Conservation (phyloP, 2,888 invertebrate species). For the Diarsia dahlii region DNA sequence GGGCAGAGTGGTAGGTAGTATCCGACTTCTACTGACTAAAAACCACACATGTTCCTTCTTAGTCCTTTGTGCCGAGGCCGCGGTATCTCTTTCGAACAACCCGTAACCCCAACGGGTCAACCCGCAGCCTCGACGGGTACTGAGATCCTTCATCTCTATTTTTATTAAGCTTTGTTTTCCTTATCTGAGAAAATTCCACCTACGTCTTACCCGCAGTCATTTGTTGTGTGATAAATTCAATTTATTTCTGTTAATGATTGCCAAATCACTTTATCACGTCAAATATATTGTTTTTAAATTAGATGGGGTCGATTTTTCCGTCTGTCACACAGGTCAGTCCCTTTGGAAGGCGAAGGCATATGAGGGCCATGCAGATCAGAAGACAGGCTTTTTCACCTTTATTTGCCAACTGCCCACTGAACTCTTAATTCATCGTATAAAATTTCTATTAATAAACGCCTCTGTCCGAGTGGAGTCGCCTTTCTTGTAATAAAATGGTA, state of each 20-base stretch:
- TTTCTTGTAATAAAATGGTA: conserved; percentile 76
- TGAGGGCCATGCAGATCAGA: neutral
- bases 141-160: too few species aligned
- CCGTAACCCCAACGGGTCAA: too few species aligned
- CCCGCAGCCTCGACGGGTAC: too few species aligned
- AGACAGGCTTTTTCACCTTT: neutral
- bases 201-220: neutral
- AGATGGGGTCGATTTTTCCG: neutral
- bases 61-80: too few species aligned
- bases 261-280: neutral
- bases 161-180: neutral
- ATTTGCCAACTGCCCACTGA: conserved; percentile 3
- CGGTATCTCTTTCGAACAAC: too few species aligned
- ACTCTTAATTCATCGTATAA: conserved; percentile 75
- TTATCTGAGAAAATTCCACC: too few species aligned
- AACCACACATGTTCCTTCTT: too few species aligned
- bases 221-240: too few species aligned
- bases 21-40: too few species aligned
- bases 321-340: neutral
- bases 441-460: conserved; percentile 79
- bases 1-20: too few species aligned
- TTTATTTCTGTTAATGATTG: neutral
- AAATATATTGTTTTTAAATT: neutral
- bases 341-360: neutral
- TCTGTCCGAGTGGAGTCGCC: conserved; percentile 67